Base-by-base conservation (phyloP, 2,888 invertebrate genomes). In the Mimumesa dahlbomi region DNA sequence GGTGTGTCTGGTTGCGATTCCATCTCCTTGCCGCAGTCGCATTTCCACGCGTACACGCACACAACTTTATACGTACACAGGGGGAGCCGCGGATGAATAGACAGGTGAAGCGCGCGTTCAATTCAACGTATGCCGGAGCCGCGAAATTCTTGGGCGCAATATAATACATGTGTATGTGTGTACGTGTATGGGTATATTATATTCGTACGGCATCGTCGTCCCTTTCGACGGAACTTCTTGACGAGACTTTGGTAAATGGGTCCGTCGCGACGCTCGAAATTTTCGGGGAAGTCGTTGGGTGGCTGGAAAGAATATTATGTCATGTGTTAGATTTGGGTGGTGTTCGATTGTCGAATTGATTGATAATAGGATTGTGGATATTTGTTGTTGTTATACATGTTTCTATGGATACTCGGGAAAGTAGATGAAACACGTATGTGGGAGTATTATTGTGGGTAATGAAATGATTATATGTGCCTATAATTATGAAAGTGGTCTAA, bases 271-370 rank as follows among this genome's bases (percentile, higher is more conserved):
- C n/a, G n/a, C n/a, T n/a, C n/a, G n/a, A n/a, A n/a, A n/a, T n/a
- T n/a, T n/a, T n/a, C n/a, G n/a, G n/a, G n/a, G n/a, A n/a, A n/a
- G n/a, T n/a, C n/a, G n/a, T n/a, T n/a, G n/a, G n/a, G n/a, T n/a
- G n/a, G n/a, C 31, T 16, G 3, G 49, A 66, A 14, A n/a, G 65
- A 54, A 66, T 66, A 66, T 69, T 57, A 50, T 57, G 46, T 65
- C 40, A n/a, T n/a, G n/a, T n/a, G n/a, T n/a, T n/a, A n/a, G n/a
- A n/a, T n/a, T n/a, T n/a, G n/a, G n/a, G n/a, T n/a, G n/a, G n/a
- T n/a, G n/a, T n/a, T n/a, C n/a, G n/a, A n/a, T n/a, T n/a, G n/a
- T n/a, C n/a, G n/a, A n/a, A n/a, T n/a, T n/a, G n/a, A n/a, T n/a
- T n/a, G n/a, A n/a, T n/a, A n/a, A n/a, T n/a, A n/a, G n/a, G n/a